A percentile compares a stretch with the other conserved stretches of the same genome.
Conservation (phyloP, 2,797 vertebrate genomes). For the Pygocentrus nattereri region DNA sequence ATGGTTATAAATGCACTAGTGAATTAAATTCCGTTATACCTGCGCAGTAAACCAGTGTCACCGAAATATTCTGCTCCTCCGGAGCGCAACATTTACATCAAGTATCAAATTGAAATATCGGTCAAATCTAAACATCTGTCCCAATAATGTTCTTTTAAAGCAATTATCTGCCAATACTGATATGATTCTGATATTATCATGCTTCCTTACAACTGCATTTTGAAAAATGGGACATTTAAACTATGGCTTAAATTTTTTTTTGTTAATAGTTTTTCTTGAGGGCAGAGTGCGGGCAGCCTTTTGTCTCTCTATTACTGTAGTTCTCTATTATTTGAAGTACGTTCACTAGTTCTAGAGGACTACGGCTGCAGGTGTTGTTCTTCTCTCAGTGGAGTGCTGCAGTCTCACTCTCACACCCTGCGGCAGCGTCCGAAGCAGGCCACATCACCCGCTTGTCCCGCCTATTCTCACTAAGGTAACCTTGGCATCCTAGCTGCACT, state of each 20-base stretch:
- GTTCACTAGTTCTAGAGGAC: not conserved
- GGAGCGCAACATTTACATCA: too few relatives aligned
- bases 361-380: constrained; percentile 16
- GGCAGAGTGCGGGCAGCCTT: too few relatives aligned
- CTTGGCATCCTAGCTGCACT: constrained; percentile 79
- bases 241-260: not conserved
- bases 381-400: constrained; percentile 20
- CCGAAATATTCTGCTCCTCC: too few relatives aligned
- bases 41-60: too few relatives aligned
- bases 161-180: too few relatives aligned
- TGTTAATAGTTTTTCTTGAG: not conserved
- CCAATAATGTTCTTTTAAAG: too few relatives aligned
- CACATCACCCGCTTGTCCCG: constrained; percentile 64
- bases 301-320: too few relatives aligned
- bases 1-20: too few relatives aligned
- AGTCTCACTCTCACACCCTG: constrained; percentile 64
- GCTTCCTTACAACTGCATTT: not conserved
- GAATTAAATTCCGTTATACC: too few relatives aligned
- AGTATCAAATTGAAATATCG: too few relatives aligned
- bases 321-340: not conserved
- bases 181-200: too few relatives aligned
- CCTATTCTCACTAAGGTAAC: constrained; percentile 73
- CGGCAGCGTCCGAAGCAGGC: constrained; percentile 62
- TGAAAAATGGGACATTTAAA: not conserved
- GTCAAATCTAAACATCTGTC: too few relatives aligned